A percentile compares a stretch with the other conserved stretches of the same genome.
phyloP scores from a whole-genome alignment of 2,797 vertebrate genomes.

The Eulemur mongoz region DNA sequence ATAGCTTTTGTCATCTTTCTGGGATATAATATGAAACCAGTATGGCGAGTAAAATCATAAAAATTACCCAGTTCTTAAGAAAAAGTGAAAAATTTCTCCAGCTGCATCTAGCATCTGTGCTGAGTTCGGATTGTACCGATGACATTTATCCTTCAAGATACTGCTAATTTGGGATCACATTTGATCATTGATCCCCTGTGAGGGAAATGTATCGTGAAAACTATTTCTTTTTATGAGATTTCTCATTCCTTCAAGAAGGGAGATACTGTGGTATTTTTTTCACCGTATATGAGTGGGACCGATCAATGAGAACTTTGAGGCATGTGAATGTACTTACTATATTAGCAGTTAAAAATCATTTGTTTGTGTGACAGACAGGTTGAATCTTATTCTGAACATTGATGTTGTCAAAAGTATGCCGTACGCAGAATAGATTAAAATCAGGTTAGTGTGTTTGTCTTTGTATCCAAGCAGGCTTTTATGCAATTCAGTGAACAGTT shows the following conservation, averaged over 20 bases:
- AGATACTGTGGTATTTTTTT: not conserved
- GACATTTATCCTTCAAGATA: not conserved
- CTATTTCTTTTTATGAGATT: not conserved
- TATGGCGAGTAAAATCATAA: not conserved
- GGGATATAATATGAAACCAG: not conserved
- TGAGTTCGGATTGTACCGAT: not conserved
- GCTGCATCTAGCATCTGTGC: not conserved
- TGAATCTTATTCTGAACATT: not conserved
- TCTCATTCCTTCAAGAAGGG: not conserved
- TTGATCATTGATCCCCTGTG: not conserved
- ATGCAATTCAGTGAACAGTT: accelerated
- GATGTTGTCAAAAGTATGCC: not conserved
- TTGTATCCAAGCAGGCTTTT: conserved; percentile 15
- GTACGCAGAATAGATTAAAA: not conserved
- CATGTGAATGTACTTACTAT: not conserved
- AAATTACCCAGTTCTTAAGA: not conserved
- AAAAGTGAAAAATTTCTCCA: not conserved
- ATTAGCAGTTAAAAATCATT: not conserved
- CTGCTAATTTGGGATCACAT: not conserved
- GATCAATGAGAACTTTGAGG: not conserved
- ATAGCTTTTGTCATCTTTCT: not conserved
- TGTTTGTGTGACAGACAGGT: not conserved
- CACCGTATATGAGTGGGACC: not conserved
- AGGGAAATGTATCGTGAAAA: not conserved
- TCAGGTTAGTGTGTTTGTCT: not conserved